A percentile compares a stretch with the other conserved stretches of the same genome.
These are phyloP conservation scores for Phthorimaea operculella DNA, from an alignment of 1,140 invertebrate genomes.

Conservation along the genomic window DNA sequence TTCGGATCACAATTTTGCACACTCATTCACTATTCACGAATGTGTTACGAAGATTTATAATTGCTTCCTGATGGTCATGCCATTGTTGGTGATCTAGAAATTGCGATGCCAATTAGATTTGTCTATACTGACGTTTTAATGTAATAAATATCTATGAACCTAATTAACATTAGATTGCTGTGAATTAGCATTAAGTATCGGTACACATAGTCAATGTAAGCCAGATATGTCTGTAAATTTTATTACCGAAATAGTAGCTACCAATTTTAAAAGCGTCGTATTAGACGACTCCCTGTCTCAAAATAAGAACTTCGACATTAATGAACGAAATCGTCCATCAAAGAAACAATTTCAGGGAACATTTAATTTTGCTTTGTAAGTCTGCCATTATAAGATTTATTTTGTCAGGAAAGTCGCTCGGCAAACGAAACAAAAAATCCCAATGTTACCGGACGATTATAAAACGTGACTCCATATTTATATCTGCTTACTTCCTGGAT, in stretches of 20 bases:
- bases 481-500: not conserved
- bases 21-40: constrained; percentile 17
- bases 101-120: not conserved
- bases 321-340: constrained; percentile 24
- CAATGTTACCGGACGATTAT: not conserved
- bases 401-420: not conserved
- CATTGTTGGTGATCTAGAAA: constrained; percentile 16
- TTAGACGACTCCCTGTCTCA: too few relatives aligned
- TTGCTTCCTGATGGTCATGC: constrained; percentile 18
- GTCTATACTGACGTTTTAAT: not conserved
- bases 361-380: constrained; percentile 18
- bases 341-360: constrained; percentile 31
- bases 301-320: too few relatives aligned
- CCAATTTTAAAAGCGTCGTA: too few relatives aligned
- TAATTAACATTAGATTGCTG: too few relatives aligned
- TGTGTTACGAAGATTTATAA: constrained; percentile 19
- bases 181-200: too few relatives aligned
- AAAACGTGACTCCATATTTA: constrained; percentile 1
- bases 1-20: constrained; percentile 20
- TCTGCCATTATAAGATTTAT: not conserved
- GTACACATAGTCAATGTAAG: too few relatives aligned
- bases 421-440: not conserved
- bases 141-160: too few relatives aligned
- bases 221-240: too few relatives aligned
- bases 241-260: too few relatives aligned